phyloP scores from a whole-genome alignment of 2,113 vertebrate genomes.

The Euleptes europaea region DNA sequence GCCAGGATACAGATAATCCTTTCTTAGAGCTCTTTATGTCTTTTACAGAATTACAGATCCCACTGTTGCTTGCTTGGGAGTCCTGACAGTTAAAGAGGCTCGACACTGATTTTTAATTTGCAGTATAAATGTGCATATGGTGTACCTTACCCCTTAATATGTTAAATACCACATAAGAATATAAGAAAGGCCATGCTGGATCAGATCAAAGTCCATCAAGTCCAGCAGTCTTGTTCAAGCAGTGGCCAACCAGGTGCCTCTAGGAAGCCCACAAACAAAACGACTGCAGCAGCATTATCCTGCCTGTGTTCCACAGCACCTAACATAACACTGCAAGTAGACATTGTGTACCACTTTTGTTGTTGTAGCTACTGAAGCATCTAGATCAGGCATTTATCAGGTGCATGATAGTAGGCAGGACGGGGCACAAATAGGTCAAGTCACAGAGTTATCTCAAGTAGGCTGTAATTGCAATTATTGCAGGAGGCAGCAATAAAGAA shows the following conservation, averaged over 20 bases:
- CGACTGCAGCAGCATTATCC: too few species aligned
- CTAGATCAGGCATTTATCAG: not conserved
- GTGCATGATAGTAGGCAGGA: not conserved
- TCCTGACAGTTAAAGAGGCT: not conserved
- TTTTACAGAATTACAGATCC: not conserved
- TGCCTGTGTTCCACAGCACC: too few species aligned
- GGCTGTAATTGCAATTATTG: not conserved
- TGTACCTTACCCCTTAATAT: not conserved
- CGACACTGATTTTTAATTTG: not conserved
- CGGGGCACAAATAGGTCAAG: not conserved
- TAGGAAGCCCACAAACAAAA: too few species aligned
- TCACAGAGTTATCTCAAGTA: not conserved
- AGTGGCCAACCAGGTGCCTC: too few species aligned
- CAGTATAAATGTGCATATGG: not conserved
- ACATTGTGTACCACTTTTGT: not conserved
- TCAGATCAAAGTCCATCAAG: too few species aligned
- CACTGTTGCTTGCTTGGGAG: not conserved
- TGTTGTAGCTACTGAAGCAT: not conserved
- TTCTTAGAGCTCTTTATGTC: not conserved
- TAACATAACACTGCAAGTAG: not conserved
- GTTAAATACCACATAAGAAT: not conserved
- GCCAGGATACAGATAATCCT: not conserved
- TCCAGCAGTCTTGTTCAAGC: too few species aligned
- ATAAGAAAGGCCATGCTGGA: too few species aligned
- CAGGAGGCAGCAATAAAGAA: not conserved